Conservation (phyloP, 2,888 invertebrate genomes). For the Leptinotarsa peninsularis region DNA sequence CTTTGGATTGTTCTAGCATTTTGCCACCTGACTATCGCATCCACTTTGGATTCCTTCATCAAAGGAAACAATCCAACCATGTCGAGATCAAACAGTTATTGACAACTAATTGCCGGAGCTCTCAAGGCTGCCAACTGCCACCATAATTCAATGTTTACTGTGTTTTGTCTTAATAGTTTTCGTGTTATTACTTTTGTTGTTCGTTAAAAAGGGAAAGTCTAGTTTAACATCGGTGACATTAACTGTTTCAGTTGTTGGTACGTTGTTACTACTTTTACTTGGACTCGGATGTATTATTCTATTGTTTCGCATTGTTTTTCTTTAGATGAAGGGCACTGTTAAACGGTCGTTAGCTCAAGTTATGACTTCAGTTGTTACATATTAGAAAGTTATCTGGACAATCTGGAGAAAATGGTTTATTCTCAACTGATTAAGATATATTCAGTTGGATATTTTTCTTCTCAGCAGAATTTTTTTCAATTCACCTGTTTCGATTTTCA, state of each 20-base stretch:
- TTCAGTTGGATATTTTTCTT: too few relatives aligned
- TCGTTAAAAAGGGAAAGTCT: conserved; percentile 19
- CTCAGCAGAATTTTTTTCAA: too few relatives aligned
- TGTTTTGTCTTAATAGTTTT: conserved; percentile 22
- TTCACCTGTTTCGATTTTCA: too few relatives aligned
- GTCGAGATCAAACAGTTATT: conserved; percentile 26
- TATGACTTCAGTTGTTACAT: background rate
- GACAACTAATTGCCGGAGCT: conserved; percentile 23
- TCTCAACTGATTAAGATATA: too few relatives aligned
- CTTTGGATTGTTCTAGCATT: too few relatives aligned
- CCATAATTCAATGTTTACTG: conserved; percentile 26
- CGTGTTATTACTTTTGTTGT: conserved; percentile 26
- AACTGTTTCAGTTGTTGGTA: background rate
- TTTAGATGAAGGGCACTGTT: conserved; percentile 1
- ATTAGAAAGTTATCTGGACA: conserved; percentile 10
- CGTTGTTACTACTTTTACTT: conserved; percentile 9
- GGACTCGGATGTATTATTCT: conserved; percentile 3
- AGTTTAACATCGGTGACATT: background rate
- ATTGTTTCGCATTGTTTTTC: conserved; percentile 3
- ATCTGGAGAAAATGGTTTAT: background rate
- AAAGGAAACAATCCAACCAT: conserved; percentile 21
- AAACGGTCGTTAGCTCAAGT: background rate
- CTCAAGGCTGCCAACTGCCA: conserved; percentile 23
- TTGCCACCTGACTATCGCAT: conserved; percentile 1
- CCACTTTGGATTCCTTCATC: conserved; percentile 8